Conservation (phyloP, 37 sponge, comb jelly and placozoan genomes). For the Tethya wilhelma region DNA sequence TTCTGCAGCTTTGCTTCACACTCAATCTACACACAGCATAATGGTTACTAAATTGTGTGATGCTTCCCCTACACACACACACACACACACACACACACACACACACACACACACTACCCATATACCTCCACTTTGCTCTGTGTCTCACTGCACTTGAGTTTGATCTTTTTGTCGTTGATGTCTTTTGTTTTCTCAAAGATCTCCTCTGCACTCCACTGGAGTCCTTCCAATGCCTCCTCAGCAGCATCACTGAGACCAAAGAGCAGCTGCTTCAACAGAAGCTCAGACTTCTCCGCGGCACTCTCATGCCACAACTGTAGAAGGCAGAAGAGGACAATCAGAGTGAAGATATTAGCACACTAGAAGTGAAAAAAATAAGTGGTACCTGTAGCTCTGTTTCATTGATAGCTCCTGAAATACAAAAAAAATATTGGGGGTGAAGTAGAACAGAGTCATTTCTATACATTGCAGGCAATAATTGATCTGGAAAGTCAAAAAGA, state of each 20-base stretch:
- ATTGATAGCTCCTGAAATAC: slow-evolving; percentile 72
- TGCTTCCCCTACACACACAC: too few species aligned
- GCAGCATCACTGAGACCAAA: slow-evolving; percentile 67
- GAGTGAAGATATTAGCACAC: not conserved
- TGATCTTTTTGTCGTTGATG: slow-evolving; percentile 76
- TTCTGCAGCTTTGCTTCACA: slow-evolving; percentile 50
- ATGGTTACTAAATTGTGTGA: not conserved
- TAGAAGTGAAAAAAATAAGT: not conserved
- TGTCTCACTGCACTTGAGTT: slow-evolving; percentile 73
- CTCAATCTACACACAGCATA: slow-evolving; percentile 33
- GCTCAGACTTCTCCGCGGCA: slow-evolving; percentile 32
- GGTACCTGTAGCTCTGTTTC: slow-evolving; percentile 56
- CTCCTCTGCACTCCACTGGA: slow-evolving; percentile 40
- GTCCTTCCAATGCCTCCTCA: slow-evolving; percentile 20
- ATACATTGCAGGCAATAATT: not conserved
- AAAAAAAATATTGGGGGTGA: not conserved
- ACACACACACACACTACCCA: not conserved
- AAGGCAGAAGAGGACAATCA: not conserved
- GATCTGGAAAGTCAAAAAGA: not conserved
- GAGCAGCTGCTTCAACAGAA: slow-evolving; percentile 73
- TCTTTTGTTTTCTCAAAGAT: slow-evolving; percentile 66
- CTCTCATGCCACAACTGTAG: slow-evolving; percentile 69
- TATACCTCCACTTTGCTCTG: slow-evolving; percentile 67
- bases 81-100: not conserved
- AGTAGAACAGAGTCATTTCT: not conserved